A percentile compares a stretch with the other conserved stretches of the same genome.
Conservation (phyloP, 2,888 invertebrate genomes). For the Melangyna quadrimaculata region DNA sequence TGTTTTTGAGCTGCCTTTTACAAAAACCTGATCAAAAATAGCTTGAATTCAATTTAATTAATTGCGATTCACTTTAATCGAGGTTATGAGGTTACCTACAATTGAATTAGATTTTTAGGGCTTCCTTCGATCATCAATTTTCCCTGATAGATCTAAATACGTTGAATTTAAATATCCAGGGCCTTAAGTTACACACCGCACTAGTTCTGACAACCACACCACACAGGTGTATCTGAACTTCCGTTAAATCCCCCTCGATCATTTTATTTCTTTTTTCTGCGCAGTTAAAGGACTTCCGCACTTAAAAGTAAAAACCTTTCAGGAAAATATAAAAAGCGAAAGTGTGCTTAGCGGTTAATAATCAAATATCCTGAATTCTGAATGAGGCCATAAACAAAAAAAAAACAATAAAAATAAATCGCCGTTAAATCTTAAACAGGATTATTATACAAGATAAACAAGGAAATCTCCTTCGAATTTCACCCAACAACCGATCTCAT, state of each 20-base stretch:
- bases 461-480: slow-evolving; percentile 52
- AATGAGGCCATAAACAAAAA: slow-evolving; percentile 22
- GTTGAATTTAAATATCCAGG: neutral
- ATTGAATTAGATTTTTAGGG: neutral
- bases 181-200: neutral
- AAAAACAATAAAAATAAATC: neutral
- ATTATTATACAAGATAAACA: slow-evolving; percentile 64
- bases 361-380: slow-evolving; percentile 4
- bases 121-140: neutral
- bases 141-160: neutral
- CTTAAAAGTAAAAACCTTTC: slow-evolving; percentile 6
- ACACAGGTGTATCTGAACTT: slow-evolving; percentile 40
- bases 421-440: slow-evolving; percentile 67
- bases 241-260: slow-evolving; percentile 21
- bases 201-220: neutral
- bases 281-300: slow-evolving; percentile 61
- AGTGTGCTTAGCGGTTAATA: slow-evolving; percentile 61
- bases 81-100: neutral
- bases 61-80: neutral
- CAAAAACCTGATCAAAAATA: neutral
- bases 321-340: slow-evolving; percentile 24
- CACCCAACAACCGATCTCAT: slow-evolving; percentile 37
- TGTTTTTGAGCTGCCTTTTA: neutral
- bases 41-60: neutral
- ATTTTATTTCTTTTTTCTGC: slow-evolving; percentile 19